phyloP scores from a whole-genome alignment of 2,113 vertebrate species.

The Bettongia penicillata region DNA sequence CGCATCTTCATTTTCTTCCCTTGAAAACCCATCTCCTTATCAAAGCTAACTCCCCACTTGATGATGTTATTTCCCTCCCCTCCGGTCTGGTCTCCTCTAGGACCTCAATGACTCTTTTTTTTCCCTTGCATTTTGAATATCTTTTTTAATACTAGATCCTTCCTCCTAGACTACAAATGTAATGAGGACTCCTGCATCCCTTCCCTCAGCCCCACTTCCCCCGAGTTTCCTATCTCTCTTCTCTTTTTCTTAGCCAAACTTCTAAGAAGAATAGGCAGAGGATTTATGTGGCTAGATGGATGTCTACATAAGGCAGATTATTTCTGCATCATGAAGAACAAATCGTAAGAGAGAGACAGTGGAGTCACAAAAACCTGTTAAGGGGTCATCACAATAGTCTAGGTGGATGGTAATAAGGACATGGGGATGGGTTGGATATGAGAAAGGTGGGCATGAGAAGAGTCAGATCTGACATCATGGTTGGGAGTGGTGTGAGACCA shows the following conservation, averaged over 20 bases:
- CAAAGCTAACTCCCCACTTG: not conserved
- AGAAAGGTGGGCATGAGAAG: too few species aligned
- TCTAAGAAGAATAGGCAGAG: not conserved
- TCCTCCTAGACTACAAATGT: not conserved
- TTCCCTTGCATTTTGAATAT: not conserved
- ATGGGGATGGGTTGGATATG: too few species aligned
- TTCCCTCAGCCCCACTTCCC: not conserved
- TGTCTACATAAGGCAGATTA: too few species aligned
- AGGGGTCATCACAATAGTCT: too few species aligned
- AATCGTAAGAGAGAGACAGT: too few species aligned
- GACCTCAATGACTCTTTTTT: not conserved
- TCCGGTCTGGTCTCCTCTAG: too few species aligned
- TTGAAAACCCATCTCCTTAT: not conserved
- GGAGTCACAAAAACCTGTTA: too few species aligned
- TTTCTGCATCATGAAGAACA: too few species aligned
- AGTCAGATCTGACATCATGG: too few species aligned
- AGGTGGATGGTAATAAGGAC: too few species aligned
- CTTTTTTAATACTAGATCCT: not conserved
- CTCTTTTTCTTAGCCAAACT: not conserved
- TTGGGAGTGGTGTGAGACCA: too few species aligned
- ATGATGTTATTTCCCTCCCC: not conserved
- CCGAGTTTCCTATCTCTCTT: not conserved
- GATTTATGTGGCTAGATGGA: too few species aligned
- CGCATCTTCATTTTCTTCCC: not conserved
- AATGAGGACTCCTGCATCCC: not conserved